Evolutionary conservation across 2,113 vertebrate species (phyloP), one percentile per base, ranked within the genome.

Genomic region (Emydura subglobosa): DNA sequence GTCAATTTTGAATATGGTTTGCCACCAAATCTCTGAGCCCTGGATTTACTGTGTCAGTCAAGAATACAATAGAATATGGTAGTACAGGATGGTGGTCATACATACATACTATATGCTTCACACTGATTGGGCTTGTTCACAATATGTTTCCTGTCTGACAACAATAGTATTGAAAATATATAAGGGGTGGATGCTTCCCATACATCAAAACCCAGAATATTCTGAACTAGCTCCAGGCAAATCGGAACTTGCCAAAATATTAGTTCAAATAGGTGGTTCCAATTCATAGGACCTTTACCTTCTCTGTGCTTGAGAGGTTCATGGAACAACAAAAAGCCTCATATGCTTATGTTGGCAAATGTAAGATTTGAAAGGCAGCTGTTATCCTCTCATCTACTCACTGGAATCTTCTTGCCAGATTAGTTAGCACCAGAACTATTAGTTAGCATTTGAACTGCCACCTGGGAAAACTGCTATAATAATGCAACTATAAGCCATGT

Each of bases 381-480:
- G 94, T 90, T 96, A 91, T 74, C 93, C 96, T 96, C 93, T 89
- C 54, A 96, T 93, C 91, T 83, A 96, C 61, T 86, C 89, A 93
- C n/a, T 5, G 4, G 80, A 95, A 95, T 95, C 86, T 55, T 89
- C 84, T 95, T 95, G 95, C 92, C 90, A 97, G 94, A 94, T 94
- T 94, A 97, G 87, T 90, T 92, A 95, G 88, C 87, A 95, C 92
- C 79, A 51, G 31, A 97, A 96, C 90, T 96, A 96, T 94, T 96
- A 92, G 82, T 96, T 96, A 94, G 91, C 91, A 96, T 96, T 96
- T 97, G 92, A 98, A 97, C 87, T 85, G 88, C 94, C 92, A 74
- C 91, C 92, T 92, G 88, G 95, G 95, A 96, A 87, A 82, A 88
- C 89, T 94, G 79, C 78, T 87, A 47, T 78, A 90, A 94, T 25